Conservation (phyloP, 1,140 invertebrate genomes). For the Tribolium madens region DNA sequence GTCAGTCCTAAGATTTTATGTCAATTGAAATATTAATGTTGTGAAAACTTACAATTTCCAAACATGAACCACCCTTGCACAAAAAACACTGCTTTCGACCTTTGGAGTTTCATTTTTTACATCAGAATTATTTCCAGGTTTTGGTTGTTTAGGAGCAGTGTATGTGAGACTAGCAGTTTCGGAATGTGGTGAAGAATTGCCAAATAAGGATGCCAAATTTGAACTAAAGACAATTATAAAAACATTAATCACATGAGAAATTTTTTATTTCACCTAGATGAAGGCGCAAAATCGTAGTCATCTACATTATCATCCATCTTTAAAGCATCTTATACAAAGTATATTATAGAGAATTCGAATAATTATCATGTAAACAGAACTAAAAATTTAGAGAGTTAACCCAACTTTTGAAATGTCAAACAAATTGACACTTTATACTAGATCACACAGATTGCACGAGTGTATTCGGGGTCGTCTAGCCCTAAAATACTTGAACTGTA, state of each 20-base stretch:
- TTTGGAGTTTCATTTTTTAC: constrained; percentile 35
- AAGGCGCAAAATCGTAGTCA: constrained; percentile 47
- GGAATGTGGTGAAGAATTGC: not conserved
- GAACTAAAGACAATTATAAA: constrained; percentile 50
- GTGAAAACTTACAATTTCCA: constrained; percentile 54
- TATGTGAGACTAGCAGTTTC: constrained; percentile 52
- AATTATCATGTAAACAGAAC: too few species aligned
- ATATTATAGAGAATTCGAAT: not conserved
- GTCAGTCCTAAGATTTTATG: constrained; percentile 44
- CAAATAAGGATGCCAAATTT: constrained; percentile 56
- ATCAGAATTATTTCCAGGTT: not conserved
- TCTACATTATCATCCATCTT: constrained; percentile 48
- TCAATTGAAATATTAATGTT: not conserved
- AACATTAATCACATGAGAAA: not conserved
- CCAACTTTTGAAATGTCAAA: not conserved
- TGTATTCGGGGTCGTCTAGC: not conserved
- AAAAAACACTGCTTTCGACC: constrained; percentile 42
- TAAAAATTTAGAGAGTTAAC: too few species aligned
- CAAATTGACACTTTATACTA: not conserved
- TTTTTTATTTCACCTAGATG: constrained; percentile 39
- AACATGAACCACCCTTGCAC: constrained; percentile 49
- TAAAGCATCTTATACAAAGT: not conserved
- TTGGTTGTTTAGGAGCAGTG: constrained; percentile 57
- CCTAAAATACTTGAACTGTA: too few species aligned
- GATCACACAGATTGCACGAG: not conserved